Base-by-base conservation (phyloP, 2,797 vertebrate species). In the Knipowitschia caucasica region DNA sequence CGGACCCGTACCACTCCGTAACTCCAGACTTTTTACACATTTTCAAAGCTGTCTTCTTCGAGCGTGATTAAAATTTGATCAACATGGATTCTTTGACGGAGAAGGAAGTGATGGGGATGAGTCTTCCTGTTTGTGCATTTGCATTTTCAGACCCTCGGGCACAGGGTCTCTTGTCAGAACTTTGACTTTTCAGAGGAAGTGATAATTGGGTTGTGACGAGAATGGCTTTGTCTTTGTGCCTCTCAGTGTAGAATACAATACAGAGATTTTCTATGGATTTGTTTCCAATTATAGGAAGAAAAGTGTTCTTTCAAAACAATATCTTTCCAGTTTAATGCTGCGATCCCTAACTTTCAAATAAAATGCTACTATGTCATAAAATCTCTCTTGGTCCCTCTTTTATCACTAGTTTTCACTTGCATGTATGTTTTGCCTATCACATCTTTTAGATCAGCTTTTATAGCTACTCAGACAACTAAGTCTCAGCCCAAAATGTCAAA, bases 101-200 rank as follows among this genome's bases (percentile, higher is more conserved):
- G 59, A 25, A 77, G 81, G 77, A 83, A 78, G 78, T 68, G 67
- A 73, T 56, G 61, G 69, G 58, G 71, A 49, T 43, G 52, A 62
- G 62, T 59, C 75, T 83, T 84, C 72, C 75, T 73, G 75, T 65
- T 68, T 7, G 21, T 53, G 53, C 58, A 77, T 84, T 82, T 75
- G 66, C 59, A 77, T 79, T 72, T 78, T 62, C 25, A 72, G 43
- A 47, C 53, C 69, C 67, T 25, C 57, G 53, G 63, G 71, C 64
- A 59, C 42, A 7, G 33, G 65, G 50, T 66, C 73, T 25, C 25
- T 59, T 69, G 55, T 40, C 53, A 74, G 17, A 80, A 73, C 51
- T 75, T 62, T 60, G 44, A 57, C 63, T 76, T 75, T 61, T 64
- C 62, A 56, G 59, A 73, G 68, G 45, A 68, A 57, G 54, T 50